Conservation (phyloP, 37 sponge, comb jelly and placozoan genomes). For the Oopsacas minuta region DNA sequence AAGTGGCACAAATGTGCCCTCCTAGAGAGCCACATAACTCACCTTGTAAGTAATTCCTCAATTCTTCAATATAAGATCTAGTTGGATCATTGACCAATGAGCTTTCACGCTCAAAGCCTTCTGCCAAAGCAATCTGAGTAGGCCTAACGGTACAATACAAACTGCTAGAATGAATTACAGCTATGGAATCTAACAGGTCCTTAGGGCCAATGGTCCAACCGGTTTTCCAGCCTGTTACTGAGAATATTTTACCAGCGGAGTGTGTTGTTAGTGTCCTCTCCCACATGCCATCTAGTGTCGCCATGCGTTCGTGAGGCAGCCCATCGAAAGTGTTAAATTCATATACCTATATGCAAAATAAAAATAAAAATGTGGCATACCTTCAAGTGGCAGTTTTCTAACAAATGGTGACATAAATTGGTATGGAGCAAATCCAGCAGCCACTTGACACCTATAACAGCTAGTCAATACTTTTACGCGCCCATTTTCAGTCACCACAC, state of each 20-base stretch:
- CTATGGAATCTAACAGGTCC: constrained; percentile 48
- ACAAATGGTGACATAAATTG: too few species aligned
- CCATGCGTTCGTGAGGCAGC: constrained; percentile 12
- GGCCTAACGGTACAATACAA: constrained; percentile 57
- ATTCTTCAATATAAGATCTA: not conserved
- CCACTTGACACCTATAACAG: too few species aligned
- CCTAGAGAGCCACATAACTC: too few species aligned
- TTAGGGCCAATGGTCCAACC: constrained; percentile 91
- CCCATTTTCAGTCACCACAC: too few species aligned
- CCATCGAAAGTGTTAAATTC: not conserved
- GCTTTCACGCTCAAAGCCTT: not conserved
- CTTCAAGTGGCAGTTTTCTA: too few species aligned
- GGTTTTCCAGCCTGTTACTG: constrained; percentile 87
- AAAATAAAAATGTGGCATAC: too few species aligned
- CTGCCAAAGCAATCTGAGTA: constrained; percentile 33
- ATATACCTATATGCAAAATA: too few species aligned
- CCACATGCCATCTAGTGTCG: constrained; percentile 94
- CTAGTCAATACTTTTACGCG: too few species aligned
- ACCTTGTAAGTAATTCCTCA: constrained; percentile 1
- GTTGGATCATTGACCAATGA: not conserved
- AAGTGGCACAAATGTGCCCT: too few species aligned
- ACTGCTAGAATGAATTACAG: constrained; percentile 31
- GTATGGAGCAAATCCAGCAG: too few species aligned
- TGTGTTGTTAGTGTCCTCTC: constrained; percentile 90
- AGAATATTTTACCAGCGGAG: constrained; percentile 95